Base-by-base conservation (phyloP, 2,888 invertebrate genomes). In the Cotesia congregata region DNA sequence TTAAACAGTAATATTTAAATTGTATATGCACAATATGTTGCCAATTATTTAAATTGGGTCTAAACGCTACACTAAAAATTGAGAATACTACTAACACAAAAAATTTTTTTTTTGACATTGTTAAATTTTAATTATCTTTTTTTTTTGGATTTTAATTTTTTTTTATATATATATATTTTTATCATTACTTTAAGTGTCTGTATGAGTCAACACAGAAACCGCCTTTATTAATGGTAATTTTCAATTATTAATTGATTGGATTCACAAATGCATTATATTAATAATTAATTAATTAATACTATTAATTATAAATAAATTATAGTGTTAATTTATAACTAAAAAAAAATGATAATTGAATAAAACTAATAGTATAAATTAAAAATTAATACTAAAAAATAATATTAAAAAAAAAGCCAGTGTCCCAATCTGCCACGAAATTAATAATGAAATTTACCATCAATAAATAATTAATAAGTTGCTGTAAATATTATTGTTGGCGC, bases 171-270 rank as follows among this genome's bases (percentile, higher is more conserved):
- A 50, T 50, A 50, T 79, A 82, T 83, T 81, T 79, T 78, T 77
- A 74, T 79, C 72, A 82, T 79, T 76, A 79, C 77, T 78, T 81
- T 82, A 82, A 85, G 84, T 84, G 81, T 86, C 84, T 78, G 85
- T 84, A 85, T 78, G 81, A 83, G 83, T 86, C 86, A 88, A 87
- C 86, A 85, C 85, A 84, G 83, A 84, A 85, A 86, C 82, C 85
- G 81, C 85, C 86, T 84, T 88, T 84, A 86, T 85, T 86, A 86
- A 82, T 85, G 85, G 85, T 71, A 86, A 84, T 67, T 84, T 85
- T 86, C 80, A 78, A 82, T 12, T 80, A 85, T 85, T 84, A 87
- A 88, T 84, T 77, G 85, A 87, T 85, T 84, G 83, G 82, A 77
- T 84, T 86, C 82, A 83, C 82, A 50, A 50, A 50, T 12, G 50